Evolutionary conservation across 2,113 vertebrate genomes (phyloP).

Genomic region (Psammodynastes pulverulentus): DNA sequence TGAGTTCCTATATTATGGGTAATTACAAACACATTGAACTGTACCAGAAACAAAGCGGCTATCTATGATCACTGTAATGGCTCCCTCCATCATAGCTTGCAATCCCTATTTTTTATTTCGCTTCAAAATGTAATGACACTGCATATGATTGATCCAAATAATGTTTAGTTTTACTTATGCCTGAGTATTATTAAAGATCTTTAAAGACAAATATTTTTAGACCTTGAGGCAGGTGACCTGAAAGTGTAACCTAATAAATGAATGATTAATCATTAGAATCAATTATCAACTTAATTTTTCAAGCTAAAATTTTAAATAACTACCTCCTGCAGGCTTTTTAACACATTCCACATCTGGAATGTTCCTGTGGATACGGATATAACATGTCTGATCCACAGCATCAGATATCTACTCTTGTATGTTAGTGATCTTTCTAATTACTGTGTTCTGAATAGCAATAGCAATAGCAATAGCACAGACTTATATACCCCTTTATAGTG

Average conservation of each 20-base stretch:
- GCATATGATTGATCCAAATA: background rate
- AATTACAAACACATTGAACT: background rate
- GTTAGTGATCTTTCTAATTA: background rate
- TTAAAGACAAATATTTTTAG: background rate
- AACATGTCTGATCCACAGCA: background rate
- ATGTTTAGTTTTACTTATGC: background rate
- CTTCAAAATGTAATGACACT: background rate
- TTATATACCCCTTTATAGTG: too few relatives aligned
- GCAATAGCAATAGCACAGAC: too few relatives aligned
- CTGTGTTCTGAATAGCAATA: background rate
- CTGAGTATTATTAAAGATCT: background rate
- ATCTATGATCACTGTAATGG: background rate
- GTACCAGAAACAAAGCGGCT: background rate
- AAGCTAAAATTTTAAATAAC: background rate
- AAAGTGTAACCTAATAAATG: background rate
- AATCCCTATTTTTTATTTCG: background rate
- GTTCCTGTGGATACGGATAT: background rate
- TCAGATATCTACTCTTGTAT: background rate
- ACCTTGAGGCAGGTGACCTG: background rate
- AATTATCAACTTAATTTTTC: slow-evolving; percentile 7
- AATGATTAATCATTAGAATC: slow-evolving; percentile 19
- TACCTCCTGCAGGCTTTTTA: background rate
- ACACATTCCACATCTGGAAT: background rate
- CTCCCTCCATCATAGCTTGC: background rate
- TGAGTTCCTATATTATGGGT: background rate